These are phyloP conservation scores for Coregonus clupeaformis DNA, from an alignment of 2,113 vertebrate genomes.

Conservation along the genomic window DNA sequence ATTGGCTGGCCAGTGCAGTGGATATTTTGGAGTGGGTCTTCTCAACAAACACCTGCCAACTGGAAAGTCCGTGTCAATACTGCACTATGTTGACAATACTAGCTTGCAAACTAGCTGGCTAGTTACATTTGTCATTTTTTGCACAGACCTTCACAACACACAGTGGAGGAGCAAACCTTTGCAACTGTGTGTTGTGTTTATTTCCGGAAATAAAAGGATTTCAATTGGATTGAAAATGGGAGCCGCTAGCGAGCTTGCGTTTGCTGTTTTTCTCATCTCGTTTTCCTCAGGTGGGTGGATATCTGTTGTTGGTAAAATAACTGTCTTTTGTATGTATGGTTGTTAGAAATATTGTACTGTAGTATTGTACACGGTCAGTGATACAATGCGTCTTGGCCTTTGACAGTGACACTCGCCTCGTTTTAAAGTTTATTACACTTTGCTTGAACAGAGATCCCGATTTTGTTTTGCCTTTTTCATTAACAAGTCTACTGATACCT, in stretches of 20 bases:
- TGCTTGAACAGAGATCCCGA: too few species aligned
- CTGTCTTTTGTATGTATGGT: background rate
- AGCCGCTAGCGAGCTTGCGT: slow-evolving; percentile 96
- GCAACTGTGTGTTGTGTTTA: slow-evolving; percentile 19
- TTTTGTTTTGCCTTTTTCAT: too few species aligned
- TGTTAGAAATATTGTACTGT: background rate
- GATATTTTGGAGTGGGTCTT: background rate
- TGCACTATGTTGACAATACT: background rate
- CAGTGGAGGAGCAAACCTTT: slow-evolving; percentile 38
- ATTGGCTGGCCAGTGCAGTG: background rate
- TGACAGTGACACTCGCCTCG: too few species aligned
- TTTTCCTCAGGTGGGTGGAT: slow-evolving; percentile 94
- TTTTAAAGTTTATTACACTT: too few species aligned
- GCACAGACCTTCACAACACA: slow-evolving; percentile 43
- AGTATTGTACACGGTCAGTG: background rate
- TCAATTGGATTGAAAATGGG: slow-evolving; percentile 87
- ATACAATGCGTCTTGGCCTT: background rate
- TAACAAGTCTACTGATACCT: too few species aligned
- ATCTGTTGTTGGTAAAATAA: slow-evolving; percentile 11
- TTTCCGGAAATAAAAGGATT: slow-evolving; percentile 44
- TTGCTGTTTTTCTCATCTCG: slow-evolving; percentile 98
- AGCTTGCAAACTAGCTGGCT: background rate
- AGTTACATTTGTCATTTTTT: background rate
- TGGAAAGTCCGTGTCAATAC: slow-evolving; percentile 1
- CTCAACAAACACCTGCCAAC: background rate